Percentiles rank a stretch among this genome's conserved stretches.
Conservation (phyloP, 2,888 invertebrate genomes). For the Psylliodes chrysocephalus region DNA sequence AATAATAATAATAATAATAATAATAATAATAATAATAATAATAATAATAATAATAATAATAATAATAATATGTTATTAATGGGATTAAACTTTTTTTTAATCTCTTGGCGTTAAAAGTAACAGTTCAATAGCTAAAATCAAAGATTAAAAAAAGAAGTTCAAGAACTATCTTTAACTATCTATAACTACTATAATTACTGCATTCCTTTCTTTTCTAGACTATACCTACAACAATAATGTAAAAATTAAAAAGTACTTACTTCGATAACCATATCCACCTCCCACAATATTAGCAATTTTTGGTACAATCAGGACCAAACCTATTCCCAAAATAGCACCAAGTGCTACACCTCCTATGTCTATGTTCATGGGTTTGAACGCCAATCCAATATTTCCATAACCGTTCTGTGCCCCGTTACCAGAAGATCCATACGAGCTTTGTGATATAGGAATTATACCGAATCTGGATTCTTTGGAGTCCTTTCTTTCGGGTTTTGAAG, state of each 20-base stretch:
- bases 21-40: too few species aligned
- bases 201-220: too few species aligned
- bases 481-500: conserved; percentile 46
- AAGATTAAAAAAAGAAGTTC: too few species aligned
- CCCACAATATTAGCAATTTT: conserved; percentile 80
- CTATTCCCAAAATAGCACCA: conserved; percentile 83
- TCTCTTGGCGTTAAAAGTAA: too few species aligned
- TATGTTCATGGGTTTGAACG: conserved; percentile 80
- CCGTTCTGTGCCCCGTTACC: conserved; percentile 60
- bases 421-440: conserved; percentile 66
- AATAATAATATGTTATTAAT: too few species aligned
- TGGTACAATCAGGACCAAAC: conserved; percentile 82
- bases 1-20: too few species aligned
- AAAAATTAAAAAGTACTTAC: conserved; percentile 63
- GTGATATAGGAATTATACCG: conserved; percentile 60
- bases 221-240: not conserved
- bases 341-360: conserved; percentile 84
- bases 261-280: conserved; percentile 74
- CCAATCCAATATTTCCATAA: conserved; percentile 60
- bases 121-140: too few species aligned
- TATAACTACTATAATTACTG: too few species aligned
- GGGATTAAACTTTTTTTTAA: too few species aligned
- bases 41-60: too few species aligned
- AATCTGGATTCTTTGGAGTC: conserved; percentile 62
- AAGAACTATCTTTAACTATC: too few species aligned